phyloP scores from a whole-genome alignment of 1,140 invertebrate genomes.

The Eumeta japonica region DNA sequence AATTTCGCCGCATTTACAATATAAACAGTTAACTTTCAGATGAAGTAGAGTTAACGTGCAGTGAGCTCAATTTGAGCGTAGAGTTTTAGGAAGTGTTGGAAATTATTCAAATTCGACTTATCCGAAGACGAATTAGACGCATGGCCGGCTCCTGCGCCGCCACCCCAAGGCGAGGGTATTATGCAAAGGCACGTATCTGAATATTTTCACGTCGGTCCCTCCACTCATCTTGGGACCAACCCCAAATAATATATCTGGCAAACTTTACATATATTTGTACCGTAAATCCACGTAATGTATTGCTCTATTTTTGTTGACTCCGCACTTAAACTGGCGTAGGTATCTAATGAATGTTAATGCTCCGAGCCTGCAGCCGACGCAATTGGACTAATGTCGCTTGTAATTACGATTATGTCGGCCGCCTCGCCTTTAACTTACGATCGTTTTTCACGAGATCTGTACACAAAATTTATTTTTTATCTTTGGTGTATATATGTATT shows the following conservation, averaged over 20 bases:
- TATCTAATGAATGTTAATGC: constrained; percentile 54
- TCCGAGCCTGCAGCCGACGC: constrained; percentile 32
- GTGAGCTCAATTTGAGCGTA: no score
- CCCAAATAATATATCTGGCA: constrained; percentile 54
- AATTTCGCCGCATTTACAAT: no score
- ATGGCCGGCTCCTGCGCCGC: not conserved
- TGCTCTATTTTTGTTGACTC: constrained; percentile 52
- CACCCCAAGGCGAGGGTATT: constrained; percentile 42
- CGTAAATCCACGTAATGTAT: constrained; percentile 56
- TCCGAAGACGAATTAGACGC: not conserved
- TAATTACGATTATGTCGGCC: no score
- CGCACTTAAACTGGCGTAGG: constrained; percentile 37
- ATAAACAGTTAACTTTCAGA: no score
- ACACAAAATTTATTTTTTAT: no score
- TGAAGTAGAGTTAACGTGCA: no score
- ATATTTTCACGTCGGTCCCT: constrained; percentile 50
- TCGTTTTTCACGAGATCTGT: no score
- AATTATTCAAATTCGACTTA: no score
- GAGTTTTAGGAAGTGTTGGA: no score
- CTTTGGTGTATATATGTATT: no score
- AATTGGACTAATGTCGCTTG: constrained; percentile 34
- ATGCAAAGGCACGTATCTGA: constrained; percentile 51
- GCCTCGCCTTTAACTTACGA: no score
- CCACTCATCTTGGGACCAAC: constrained; percentile 38
- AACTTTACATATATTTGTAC: constrained; percentile 59